Evolutionary conservation across 2,797 vertebrate species (phyloP).

Genomic region (Sciurus carolinensis): DNA sequence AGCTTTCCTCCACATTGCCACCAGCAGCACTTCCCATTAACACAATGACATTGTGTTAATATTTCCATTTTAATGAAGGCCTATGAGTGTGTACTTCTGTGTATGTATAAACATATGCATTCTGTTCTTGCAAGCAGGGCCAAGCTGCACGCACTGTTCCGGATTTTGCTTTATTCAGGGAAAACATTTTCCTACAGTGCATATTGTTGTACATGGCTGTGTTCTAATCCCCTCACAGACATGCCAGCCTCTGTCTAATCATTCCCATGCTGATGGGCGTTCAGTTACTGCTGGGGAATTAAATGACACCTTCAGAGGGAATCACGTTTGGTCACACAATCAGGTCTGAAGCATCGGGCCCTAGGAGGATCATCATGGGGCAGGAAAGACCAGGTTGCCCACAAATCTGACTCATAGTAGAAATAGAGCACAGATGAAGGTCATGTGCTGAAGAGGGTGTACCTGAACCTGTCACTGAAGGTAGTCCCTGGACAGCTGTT

Average conservation of each 20-base stretch:
- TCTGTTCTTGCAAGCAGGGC: not conserved
- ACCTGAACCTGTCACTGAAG: not conserved
- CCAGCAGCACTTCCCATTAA: not conserved
- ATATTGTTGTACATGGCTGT: not conserved
- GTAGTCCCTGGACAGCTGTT: not conserved
- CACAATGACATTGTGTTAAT: not conserved
- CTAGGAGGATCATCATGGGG: not conserved
- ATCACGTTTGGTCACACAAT: not conserved
- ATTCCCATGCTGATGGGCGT: not conserved
- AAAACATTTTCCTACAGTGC: not conserved
- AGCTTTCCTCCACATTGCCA: not conserved
- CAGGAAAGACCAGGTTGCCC: not conserved
- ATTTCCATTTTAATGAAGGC: not conserved
- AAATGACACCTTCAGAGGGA: not conserved
- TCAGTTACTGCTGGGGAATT: not conserved
- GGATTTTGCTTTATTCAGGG: conserved; percentile 15
- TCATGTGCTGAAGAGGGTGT: not conserved
- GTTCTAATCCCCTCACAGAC: not conserved
- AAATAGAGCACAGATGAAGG: not conserved
- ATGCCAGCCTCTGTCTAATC: not conserved
- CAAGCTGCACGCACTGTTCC: not conserved
- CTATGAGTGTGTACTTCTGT: not conserved
- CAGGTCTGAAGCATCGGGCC: not conserved
- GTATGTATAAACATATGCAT: not conserved
- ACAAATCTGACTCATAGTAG: not conserved